Evolutionary conservation across 23 tunicate genomes (phyloP).

Genomic region (Aplidium turbinatum): DNA sequence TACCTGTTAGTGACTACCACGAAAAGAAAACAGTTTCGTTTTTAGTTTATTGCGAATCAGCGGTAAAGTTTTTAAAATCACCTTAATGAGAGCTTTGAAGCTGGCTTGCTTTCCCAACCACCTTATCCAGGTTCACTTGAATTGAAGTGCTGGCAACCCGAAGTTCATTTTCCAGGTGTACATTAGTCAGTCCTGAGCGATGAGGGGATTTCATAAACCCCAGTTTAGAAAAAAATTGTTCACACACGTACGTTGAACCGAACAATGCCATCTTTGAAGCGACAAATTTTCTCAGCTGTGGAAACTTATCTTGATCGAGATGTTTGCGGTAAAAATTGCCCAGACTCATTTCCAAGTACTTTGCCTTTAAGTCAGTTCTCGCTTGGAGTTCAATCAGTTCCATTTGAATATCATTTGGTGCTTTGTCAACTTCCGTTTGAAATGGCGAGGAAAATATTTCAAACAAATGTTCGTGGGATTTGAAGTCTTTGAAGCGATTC

Average conservation of each 20-base stretch:
- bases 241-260: constrained; percentile 46
- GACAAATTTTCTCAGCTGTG: constrained; percentile 48
- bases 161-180: constrained; percentile 64
- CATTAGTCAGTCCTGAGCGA: constrained; percentile 39
- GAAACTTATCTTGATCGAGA: constrained; percentile 54
- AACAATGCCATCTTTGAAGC: constrained; percentile 56
- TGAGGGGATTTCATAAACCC: constrained; percentile 33
- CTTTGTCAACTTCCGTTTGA: constrained; percentile 42
- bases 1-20: too few species aligned
- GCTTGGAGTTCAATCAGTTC: constrained; percentile 50
- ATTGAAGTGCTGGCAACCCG: constrained; percentile 50
- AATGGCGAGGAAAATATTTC: constrained; percentile 50
- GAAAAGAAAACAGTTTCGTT: too few species aligned
- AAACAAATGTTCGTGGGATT: constrained; percentile 60
- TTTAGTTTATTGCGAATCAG: too few species aligned
- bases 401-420: constrained; percentile 31
- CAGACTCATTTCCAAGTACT: constrained; percentile 58
- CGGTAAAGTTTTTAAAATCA: background rate
- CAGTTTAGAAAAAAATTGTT: constrained; percentile 60
- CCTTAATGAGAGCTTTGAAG: constrained; percentile 25
- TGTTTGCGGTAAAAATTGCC: constrained; percentile 59
- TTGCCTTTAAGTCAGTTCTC: constrained; percentile 34
- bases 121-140: constrained; percentile 25
- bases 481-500: constrained; percentile 48
- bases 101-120: constrained; percentile 27